Evolutionary conservation across 2,888 invertebrate genomes (phyloP).

Genomic region (Drosophila mimica): DNA sequence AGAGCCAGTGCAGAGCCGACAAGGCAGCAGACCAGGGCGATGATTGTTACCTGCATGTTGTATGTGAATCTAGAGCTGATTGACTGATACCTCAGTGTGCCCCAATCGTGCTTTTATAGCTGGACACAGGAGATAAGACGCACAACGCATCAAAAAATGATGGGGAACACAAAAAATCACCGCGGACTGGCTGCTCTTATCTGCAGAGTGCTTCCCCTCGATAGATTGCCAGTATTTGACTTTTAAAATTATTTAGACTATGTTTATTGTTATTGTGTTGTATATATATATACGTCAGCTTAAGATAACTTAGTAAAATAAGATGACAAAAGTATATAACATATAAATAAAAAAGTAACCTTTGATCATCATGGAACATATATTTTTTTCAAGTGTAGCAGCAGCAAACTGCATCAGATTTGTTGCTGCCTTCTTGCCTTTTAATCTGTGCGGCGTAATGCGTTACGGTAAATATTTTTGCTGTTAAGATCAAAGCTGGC

Average conservation of each 20-base stretch:
- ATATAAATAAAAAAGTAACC: background rate
- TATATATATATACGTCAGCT: background rate
- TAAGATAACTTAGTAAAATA: background rate
- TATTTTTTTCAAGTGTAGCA: slow-evolving; percentile 1
- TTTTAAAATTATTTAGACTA: slow-evolving; percentile 2
- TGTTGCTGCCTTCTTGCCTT: slow-evolving; percentile 55
- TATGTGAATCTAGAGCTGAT: slow-evolving; percentile 12
- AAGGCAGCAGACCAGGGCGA: slow-evolving; percentile 44
- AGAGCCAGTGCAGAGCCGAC: slow-evolving; percentile 26
- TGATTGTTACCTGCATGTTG: slow-evolving; percentile 38
- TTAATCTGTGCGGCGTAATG: slow-evolving; percentile 71
- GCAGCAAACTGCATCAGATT: slow-evolving; percentile 22
- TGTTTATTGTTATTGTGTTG: slow-evolving; percentile 2
- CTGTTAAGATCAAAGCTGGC: slow-evolving; percentile 71
- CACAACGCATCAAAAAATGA: background rate
- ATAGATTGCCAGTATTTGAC: slow-evolving; percentile 16
- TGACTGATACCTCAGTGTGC: slow-evolving; percentile 35
- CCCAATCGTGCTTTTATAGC: slow-evolving; percentile 42
- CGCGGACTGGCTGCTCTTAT: slow-evolving; percentile 22
- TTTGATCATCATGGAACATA: too few species aligned
- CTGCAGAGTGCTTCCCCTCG: slow-evolving; percentile 34
- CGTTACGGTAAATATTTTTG: slow-evolving; percentile 81
- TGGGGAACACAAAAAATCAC: slow-evolving; percentile 8
- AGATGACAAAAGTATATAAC: background rate
- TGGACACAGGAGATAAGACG: background rate